A percentile compares a stretch with the other conserved stretches of the same genome.
Conservation (phyloP, 2,797 vertebrate genomes). For the Acanthurus tractus region DNA sequence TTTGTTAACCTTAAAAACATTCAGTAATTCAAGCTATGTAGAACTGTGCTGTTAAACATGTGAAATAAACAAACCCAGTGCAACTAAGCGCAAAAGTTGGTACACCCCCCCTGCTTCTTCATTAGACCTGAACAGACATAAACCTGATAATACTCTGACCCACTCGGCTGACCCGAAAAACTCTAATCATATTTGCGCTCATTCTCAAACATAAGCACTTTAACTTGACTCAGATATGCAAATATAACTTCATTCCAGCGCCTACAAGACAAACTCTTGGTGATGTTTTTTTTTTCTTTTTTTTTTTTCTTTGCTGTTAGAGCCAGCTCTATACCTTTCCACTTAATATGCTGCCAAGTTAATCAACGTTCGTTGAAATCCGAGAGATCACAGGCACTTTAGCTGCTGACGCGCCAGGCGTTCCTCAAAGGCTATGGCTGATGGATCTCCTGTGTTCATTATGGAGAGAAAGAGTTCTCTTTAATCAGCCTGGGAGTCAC, state of each 20-base stretch:
- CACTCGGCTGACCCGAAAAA: slow-evolving; percentile 68
- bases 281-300: slow-evolving; percentile 45
- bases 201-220: slow-evolving; percentile 74
- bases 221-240: slow-evolving; percentile 72
- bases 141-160: slow-evolving; percentile 71
- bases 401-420: slow-evolving; percentile 77
- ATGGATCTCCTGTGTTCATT: slow-evolving; percentile 85
- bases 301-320: slow-evolving; percentile 55
- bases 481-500: slow-evolving; percentile 84
- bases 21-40: slow-evolving; percentile 5
- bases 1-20: slow-evolving; percentile 9
- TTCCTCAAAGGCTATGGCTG: slow-evolving; percentile 82
- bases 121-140: slow-evolving; percentile 60
- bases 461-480: slow-evolving; percentile 79
- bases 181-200: slow-evolving; percentile 67
- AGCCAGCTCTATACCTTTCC: slow-evolving; percentile 78
- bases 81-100: slow-evolving; percentile 37
- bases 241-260: slow-evolving; percentile 64
- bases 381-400: slow-evolving; percentile 83
- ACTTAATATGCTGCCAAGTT: slow-evolving; percentile 85
- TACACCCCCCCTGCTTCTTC: slow-evolving; percentile 37
- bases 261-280: slow-evolving; percentile 69
- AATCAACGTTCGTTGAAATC: slow-evolving; percentile 83
- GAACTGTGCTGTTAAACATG: slow-evolving; percentile 32
- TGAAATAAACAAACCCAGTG: slow-evolving; percentile 24